Evolutionary conservation across 2,797 vertebrate species (phyloP).

Genomic region (Protonibea diacanthus): DNA sequence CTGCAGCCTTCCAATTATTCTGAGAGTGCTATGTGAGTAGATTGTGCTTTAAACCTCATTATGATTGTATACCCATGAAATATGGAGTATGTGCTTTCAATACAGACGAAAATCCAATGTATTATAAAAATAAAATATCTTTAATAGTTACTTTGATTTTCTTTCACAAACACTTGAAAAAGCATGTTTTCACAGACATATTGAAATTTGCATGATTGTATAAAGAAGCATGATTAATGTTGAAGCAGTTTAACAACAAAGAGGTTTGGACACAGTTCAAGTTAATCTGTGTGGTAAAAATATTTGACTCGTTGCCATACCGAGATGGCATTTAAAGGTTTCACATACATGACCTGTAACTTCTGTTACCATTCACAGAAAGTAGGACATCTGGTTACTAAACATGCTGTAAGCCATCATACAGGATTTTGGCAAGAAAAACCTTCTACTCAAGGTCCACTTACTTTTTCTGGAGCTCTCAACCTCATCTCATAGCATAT

Average conservation of each 20-base stretch:
- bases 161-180: conserved; percentile 75
- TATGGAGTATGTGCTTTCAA: not conserved
- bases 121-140: conserved; percentile 87
- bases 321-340: conserved; percentile 34
- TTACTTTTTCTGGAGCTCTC: conserved; percentile 12
- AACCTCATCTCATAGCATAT: not conserved
- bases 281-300: conserved; percentile 26
- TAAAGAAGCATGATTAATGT: conserved; percentile 30
- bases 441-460: conserved; percentile 8
- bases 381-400: conserved; percentile 44
- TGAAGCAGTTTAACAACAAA: conserved; percentile 44
- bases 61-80: not conserved
- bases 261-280: conserved; percentile 31
- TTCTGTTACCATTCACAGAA: conserved; percentile 32
- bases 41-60: not conserved
- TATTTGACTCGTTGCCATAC: conserved; percentile 10
- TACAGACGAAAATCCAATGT: conserved; percentile 42
- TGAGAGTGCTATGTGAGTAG: not conserved
- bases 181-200: conserved; percentile 72
- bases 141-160: conserved; percentile 83
- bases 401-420: conserved; percentile 16
- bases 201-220: conserved; percentile 47
- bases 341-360: conserved; percentile 20
- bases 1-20: not conserved
- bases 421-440: conserved; percentile 16